Conservation (phyloP, 1,140 invertebrate species). For the Orchesella cincta region DNA sequence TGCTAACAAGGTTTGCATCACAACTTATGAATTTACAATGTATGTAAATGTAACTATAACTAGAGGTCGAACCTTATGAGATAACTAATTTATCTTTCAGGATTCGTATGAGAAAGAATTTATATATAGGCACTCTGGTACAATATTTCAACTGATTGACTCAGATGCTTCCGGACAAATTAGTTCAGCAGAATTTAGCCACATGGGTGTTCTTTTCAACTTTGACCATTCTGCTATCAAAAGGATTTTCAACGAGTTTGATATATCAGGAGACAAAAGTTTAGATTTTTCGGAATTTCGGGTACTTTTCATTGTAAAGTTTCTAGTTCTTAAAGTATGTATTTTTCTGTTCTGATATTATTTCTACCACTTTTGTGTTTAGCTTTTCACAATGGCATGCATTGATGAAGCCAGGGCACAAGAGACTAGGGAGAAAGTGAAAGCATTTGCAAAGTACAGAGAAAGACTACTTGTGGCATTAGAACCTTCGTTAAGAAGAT, state of each 20-base stretch:
- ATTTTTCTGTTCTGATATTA: not conserved
- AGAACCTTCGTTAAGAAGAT: slow-evolving; percentile 29
- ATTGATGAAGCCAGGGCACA: slow-evolving; percentile 51
- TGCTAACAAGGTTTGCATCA: slow-evolving; percentile 43
- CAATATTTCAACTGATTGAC: slow-evolving; percentile 54
- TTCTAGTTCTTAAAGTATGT: not conserved
- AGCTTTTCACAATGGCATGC: slow-evolving; percentile 53
- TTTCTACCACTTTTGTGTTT: not conserved
- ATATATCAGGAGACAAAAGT: slow-evolving; percentile 54
- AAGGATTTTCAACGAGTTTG: slow-evolving; percentile 54
- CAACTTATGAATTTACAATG: too few relatives aligned
- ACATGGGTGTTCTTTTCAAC: slow-evolving; percentile 54
- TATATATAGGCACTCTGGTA: slow-evolving; percentile 53
- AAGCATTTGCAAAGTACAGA: slow-evolving; percentile 40
- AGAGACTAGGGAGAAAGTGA: slow-evolving; percentile 41
- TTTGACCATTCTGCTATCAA: slow-evolving; percentile 51
- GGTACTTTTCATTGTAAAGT: slow-evolving; percentile 22
- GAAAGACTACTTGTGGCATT: slow-evolving; percentile 35
- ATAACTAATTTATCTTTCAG: slow-evolving; percentile 32
- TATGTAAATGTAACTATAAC: too few relatives aligned
- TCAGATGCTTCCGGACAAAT: slow-evolving; percentile 53
- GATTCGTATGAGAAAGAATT: slow-evolving; percentile 54
- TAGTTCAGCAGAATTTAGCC: slow-evolving; percentile 52
- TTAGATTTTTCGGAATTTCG: slow-evolving; percentile 54
- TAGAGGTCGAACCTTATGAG: not conserved